Percentiles rank a stretch among this genome's conserved stretches.
These are phyloP conservation scores for Neoscelio sp. DNA, from an alignment of 2,888 invertebrate genomes.

Conservation along the genomic window DNA sequence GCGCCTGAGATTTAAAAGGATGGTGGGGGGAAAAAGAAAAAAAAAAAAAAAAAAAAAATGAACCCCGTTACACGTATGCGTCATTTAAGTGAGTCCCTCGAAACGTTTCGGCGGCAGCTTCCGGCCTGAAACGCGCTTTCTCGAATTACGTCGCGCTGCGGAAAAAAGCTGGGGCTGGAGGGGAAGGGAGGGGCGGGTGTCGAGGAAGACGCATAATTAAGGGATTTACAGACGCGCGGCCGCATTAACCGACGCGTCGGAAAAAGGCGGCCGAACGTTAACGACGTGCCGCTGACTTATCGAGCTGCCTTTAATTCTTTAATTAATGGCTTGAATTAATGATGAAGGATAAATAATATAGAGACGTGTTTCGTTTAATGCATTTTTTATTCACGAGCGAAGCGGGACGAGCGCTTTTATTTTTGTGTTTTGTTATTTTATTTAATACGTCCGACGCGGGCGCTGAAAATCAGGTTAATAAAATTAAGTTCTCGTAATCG, in stretches of 20 bases:
- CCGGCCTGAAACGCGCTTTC: slow-evolving; percentile 46
- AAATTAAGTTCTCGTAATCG: slow-evolving; percentile 41
- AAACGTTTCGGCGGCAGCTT: slow-evolving; percentile 8
- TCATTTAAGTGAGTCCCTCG: slow-evolving; percentile 4
- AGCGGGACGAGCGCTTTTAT: slow-evolving; percentile 40
- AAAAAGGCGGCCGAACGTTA: slow-evolving; percentile 7
- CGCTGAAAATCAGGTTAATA: slow-evolving; percentile 37
- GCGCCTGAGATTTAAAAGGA: slow-evolving; percentile 41
- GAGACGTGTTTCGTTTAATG: background rate
- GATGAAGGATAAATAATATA: slow-evolving; percentile 24
- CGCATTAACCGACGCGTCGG: too few relatives aligned
- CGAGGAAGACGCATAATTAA: slow-evolving; percentile 23
- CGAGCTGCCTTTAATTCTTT: background rate
- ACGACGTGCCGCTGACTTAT: slow-evolving; percentile 1
- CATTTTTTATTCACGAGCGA: slow-evolving; percentile 27
- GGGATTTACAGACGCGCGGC: background rate
- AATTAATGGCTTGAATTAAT: slow-evolving; percentile 30
- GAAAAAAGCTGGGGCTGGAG: too few relatives aligned
- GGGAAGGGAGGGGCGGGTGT: background rate
- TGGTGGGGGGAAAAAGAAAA: background rate
- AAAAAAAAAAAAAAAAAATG: slow-evolving; percentile 28
- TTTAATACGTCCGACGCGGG: slow-evolving; percentile 20
- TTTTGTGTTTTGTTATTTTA: slow-evolving; percentile 37
- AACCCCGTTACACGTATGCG: slow-evolving; percentile 35
- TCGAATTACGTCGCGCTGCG: slow-evolving; percentile 21